Evolutionary conservation across 2,888 invertebrate genomes (phyloP).

Genomic region (Drosophila recens): DNA sequence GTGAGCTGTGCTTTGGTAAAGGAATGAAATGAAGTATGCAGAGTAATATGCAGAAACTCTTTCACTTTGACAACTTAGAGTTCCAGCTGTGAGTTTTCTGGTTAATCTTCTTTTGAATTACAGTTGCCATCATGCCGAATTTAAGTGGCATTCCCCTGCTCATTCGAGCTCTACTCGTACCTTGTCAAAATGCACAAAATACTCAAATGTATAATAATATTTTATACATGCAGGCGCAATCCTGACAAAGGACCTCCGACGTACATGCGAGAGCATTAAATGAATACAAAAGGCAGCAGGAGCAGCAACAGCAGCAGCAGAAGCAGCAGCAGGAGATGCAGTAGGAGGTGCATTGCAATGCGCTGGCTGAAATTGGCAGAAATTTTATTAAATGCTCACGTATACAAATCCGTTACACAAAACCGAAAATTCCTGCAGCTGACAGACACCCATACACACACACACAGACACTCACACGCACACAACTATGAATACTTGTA

Average conservation of each 20-base stretch:
- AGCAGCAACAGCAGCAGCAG: conserved; percentile 4
- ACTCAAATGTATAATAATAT: conserved; percentile 47
- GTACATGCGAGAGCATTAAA: conserved; percentile 50
- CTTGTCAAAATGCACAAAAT: conserved; percentile 60
- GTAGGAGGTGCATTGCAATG: conserved; percentile 19
- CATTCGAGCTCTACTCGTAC: neutral
- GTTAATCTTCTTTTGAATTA: conserved; percentile 32
- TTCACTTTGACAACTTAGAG: conserved; percentile 6
- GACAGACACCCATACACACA: conserved; percentile 56
- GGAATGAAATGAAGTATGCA: conserved; percentile 1
- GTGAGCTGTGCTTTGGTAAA: conserved; percentile 3
- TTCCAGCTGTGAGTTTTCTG: conserved; percentile 16
- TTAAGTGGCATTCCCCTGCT: conserved; percentile 42
- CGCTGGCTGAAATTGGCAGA: conserved; percentile 71
- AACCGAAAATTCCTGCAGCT: conserved; percentile 76
- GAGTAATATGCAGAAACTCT: neutral
- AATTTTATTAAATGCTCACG: conserved; percentile 82
- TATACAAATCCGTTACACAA: conserved; percentile 80
- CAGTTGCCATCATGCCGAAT: conserved; percentile 40
- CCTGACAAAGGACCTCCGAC: conserved; percentile 37
- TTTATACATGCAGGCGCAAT: conserved; percentile 35
- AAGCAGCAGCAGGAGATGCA: neutral
- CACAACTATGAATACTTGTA: conserved; percentile 22
- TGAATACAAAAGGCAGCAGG: conserved; percentile 66
- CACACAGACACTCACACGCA: conserved; percentile 9